Evolutionary conservation across 2,888 invertebrate genomes (phyloP).

Genomic region (Hypolimnas misippus): DNA sequence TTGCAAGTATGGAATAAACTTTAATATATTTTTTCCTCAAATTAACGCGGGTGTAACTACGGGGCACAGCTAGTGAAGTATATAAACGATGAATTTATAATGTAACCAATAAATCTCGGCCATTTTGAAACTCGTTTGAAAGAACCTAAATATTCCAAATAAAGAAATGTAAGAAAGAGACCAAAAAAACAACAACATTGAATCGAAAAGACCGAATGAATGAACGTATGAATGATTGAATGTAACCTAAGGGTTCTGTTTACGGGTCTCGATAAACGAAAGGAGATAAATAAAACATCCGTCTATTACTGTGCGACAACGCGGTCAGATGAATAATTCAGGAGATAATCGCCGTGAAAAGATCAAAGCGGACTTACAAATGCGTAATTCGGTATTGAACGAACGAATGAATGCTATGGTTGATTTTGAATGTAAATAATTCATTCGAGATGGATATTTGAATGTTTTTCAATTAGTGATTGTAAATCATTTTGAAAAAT

Average conservation of each 20-base stretch:
- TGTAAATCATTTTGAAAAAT: too few species aligned
- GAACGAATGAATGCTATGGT: conserved; percentile 24
- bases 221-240: conserved; percentile 31
- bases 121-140: too few species aligned
- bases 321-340: conserved; percentile 58
- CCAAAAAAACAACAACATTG: background rate
- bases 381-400: conserved; percentile 44
- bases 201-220: conserved; percentile 14
- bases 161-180: too few species aligned
- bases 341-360: conserved; percentile 56
- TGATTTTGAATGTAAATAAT: conserved; percentile 9
- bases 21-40: too few species aligned
- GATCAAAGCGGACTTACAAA: conserved; percentile 56
- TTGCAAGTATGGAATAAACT: too few species aligned
- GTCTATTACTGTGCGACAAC: conserved; percentile 36
- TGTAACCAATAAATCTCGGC: too few species aligned
- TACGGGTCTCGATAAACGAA: conserved; percentile 38
- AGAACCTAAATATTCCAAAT: too few species aligned
- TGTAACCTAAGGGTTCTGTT: conserved; percentile 32
- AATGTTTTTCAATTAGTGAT: conserved; percentile 3
- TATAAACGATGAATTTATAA: too few species aligned
- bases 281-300: conserved; percentile 47
- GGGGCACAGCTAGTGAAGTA: too few species aligned
- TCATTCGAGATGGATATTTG: conserved; percentile 5
- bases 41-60: too few species aligned